These are phyloP conservation scores for Pycnonotus jocosus DNA, from an alignment of 2,113 vertebrate species.

Conservation along the genomic window DNA sequence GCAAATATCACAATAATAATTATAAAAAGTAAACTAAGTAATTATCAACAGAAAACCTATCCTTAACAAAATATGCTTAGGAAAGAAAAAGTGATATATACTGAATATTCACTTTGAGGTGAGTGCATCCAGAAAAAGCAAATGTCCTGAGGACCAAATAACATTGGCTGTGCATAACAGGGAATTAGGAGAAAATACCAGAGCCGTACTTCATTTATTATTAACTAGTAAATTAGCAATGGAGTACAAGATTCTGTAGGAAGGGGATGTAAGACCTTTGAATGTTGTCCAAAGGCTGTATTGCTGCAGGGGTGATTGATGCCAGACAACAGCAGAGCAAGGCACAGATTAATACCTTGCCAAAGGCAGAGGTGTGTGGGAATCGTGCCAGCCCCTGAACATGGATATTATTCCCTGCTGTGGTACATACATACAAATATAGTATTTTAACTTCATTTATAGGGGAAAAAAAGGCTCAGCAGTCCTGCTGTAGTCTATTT, in stretches of 20 bases:
- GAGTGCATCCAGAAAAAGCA: background rate
- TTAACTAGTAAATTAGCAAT: background rate
- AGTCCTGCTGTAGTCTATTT: background rate
- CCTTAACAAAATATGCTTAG: background rate
- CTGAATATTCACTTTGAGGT: background rate
- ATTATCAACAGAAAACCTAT: background rate
- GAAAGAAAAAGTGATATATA: no score
- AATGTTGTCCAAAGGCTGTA: background rate
- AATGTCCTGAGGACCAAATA: background rate
- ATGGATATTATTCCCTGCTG: background rate
- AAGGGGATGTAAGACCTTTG: background rate
- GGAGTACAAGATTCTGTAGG: background rate
- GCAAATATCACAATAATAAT: background rate
- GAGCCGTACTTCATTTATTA: background rate
- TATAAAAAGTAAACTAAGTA: background rate
- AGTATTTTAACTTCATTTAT: background rate
- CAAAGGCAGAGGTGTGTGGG: background rate
- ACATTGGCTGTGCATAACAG: background rate
- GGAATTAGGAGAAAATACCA: background rate
- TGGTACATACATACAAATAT: accelerated
- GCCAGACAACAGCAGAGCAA: background rate
- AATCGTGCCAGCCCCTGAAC: background rate
- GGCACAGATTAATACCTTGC: background rate
- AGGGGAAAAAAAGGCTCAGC: background rate
- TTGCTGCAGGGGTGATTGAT: background rate